These are phyloP conservation scores for Conistra vaccinii DNA, from an alignment of 2,888 invertebrate species.

Conservation along the genomic window DNA sequence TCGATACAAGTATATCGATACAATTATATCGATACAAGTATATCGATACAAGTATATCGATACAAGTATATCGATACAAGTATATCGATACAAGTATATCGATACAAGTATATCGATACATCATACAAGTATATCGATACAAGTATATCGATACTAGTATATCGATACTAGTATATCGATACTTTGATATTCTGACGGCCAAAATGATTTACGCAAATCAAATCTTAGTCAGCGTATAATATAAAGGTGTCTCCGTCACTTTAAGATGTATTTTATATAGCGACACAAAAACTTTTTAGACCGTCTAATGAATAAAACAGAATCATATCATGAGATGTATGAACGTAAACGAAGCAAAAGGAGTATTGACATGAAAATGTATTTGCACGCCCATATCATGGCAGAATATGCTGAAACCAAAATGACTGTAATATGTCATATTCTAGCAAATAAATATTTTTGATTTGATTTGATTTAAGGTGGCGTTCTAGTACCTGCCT, in stretches of 20 bases:
- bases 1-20: slow-evolving; percentile 19
- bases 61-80: slow-evolving; percentile 16
- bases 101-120: slow-evolving; percentile 4
- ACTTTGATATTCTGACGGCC: background rate
- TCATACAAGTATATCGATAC: too few species aligned
- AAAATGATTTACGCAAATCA: background rate
- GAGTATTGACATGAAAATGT: too few species aligned
- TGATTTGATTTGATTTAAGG: too few species aligned
- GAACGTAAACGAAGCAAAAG: too few species aligned
- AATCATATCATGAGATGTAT: background rate
- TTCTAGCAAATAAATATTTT: too few species aligned
- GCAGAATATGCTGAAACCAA: too few species aligned
- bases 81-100: slow-evolving; percentile 26
- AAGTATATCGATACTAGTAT: slow-evolving; percentile 12
- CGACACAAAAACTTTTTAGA: background rate
- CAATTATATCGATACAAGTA: slow-evolving; percentile 24
- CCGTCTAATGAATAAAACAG: background rate
- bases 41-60: slow-evolving; percentile 33
- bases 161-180: too few species aligned
- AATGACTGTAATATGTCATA: too few species aligned
- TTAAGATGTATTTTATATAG: background rate
- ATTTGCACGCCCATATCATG: too few species aligned
- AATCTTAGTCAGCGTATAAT: background rate
- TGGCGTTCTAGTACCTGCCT: too few species aligned
- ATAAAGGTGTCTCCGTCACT: background rate